Evolutionary conservation across 2,888 invertebrate genomes (phyloP).

Genomic region (Brassicogethes aeneus): DNA sequence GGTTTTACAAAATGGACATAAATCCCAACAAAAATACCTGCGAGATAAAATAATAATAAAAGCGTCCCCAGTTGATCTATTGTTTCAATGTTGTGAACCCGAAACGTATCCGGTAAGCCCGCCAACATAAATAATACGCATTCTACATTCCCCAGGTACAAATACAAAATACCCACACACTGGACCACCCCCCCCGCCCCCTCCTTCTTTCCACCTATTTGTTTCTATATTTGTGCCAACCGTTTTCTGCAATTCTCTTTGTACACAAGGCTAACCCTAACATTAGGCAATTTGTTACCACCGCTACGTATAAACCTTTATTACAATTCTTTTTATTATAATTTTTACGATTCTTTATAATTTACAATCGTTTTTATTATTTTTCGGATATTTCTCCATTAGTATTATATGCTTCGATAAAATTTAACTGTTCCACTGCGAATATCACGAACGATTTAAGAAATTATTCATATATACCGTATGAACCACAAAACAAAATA

Average conservation of each 20-base stretch:
- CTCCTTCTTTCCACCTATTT: neutral
- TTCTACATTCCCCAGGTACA: slow-evolving; percentile 10
- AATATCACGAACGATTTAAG: too few species aligned
- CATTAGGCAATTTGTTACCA: too few species aligned
- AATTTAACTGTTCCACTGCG: too few species aligned
- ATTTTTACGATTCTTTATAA: too few species aligned
- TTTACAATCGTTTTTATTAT: too few species aligned
- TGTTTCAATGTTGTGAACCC: slow-evolving; percentile 15
- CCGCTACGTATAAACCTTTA: too few species aligned
- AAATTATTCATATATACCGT: too few species aligned
- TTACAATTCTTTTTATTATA: too few species aligned
- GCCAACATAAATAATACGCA: slow-evolving; percentile 17
- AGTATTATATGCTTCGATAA: too few species aligned
- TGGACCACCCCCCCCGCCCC: neutral
- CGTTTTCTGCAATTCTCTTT: neutral
- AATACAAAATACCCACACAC: neutral
- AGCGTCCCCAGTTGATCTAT: slow-evolving; percentile 16
- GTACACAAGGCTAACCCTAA: too few species aligned
- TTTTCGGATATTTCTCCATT: too few species aligned
- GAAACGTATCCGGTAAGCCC: slow-evolving; percentile 13
- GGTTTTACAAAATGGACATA: slow-evolving; percentile 11
- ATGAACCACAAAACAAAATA: too few species aligned
- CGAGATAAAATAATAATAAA: slow-evolving; percentile 18
- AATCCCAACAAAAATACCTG: slow-evolving; percentile 15
- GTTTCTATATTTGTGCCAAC: neutral